Evolutionary conservation across 2,888 invertebrate species (phyloP).

Genomic region (Mythimna pallens): DNA sequence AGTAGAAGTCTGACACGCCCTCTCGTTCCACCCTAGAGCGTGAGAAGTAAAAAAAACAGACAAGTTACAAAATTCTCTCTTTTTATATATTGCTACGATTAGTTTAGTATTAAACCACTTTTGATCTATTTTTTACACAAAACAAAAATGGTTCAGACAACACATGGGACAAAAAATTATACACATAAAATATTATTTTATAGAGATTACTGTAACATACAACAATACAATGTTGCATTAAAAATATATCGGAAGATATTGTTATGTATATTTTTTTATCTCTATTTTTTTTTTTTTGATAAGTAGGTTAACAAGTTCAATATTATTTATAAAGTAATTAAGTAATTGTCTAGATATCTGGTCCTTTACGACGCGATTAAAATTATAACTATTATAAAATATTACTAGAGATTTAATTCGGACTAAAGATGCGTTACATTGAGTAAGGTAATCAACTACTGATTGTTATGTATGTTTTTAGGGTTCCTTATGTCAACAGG

Average conservation of each 20-base stretch:
- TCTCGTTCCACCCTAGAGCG: too few species aligned
- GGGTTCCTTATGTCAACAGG: neutral
- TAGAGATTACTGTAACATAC: slow-evolving; percentile 46
- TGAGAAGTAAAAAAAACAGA: too few species aligned
- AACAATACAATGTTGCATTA: slow-evolving; percentile 9
- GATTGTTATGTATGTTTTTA: slow-evolving; percentile 7
- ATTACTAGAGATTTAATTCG: slow-evolving; percentile 52
- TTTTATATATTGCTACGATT: neutral
- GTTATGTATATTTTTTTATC: slow-evolving; percentile 33
- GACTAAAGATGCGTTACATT: slow-evolving; percentile 27
- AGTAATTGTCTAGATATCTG: slow-evolving; percentile 39
- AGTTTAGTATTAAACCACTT: neutral
- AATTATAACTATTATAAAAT: slow-evolving; percentile 14
- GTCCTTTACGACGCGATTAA: slow-evolving; percentile 25
- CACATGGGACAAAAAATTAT: slow-evolving; percentile 6
- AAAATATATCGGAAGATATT: slow-evolving; percentile 2
- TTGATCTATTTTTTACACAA: neutral
- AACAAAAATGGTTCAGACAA: neutral
- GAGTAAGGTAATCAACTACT: slow-evolving; percentile 29
- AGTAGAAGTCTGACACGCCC: too few species aligned
- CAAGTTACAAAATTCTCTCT: too few species aligned
- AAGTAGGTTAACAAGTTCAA: slow-evolving; percentile 26
- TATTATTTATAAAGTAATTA: slow-evolving; percentile 44
- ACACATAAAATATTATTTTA: slow-evolving; percentile 4
- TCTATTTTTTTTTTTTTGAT: slow-evolving; percentile 18